Percentiles rank a stretch among this genome's conserved stretches.
phyloP scores from a whole-genome alignment of 1,140 invertebrate genomes.

The Choristoneura fumiferana region DNA sequence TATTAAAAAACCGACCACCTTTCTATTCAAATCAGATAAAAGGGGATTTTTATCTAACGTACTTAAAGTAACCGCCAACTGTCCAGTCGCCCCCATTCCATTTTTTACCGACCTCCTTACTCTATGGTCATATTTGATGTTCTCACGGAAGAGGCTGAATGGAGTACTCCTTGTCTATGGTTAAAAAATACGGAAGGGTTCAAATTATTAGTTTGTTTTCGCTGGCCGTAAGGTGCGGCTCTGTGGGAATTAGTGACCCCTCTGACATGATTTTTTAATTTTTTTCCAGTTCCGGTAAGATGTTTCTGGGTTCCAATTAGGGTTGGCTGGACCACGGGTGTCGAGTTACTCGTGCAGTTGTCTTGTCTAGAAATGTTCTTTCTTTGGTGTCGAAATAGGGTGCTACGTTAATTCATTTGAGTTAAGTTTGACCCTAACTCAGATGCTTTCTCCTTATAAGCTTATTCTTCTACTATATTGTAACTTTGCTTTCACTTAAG shows the following conservation, averaged over 20 bases:
- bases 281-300: constrained; percentile 59
- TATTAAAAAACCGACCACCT: constrained; percentile 26
- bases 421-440: too few species aligned
- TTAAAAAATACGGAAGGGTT: constrained; percentile 72
- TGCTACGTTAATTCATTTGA: too few species aligned
- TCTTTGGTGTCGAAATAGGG: too few species aligned
- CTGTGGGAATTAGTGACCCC: constrained; percentile 63
- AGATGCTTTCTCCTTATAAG: too few species aligned
- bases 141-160: constrained; percentile 70
- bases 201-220: constrained; percentile 64
- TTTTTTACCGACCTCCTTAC: constrained; percentile 54
- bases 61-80: constrained; percentile 50
- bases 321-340: constrained; percentile 34
- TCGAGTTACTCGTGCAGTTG: constrained; percentile 21
- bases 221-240: constrained; percentile 50
- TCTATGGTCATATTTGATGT: constrained; percentile 60
- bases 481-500: too few species aligned
- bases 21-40: constrained; percentile 43
- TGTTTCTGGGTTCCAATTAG: constrained; percentile 37
- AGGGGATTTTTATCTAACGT: constrained; percentile 49
- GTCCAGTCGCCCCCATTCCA: constrained; percentile 59
- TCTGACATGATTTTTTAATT: constrained; percentile 42
- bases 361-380: too few species aligned
- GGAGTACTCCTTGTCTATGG: constrained; percentile 35
- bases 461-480: too few species aligned